Evolutionary conservation across 2,888 invertebrate species (phyloP), one percentile per base, ranked within the genome.

Genomic region (Zaprionus obscuricornis): DNA sequence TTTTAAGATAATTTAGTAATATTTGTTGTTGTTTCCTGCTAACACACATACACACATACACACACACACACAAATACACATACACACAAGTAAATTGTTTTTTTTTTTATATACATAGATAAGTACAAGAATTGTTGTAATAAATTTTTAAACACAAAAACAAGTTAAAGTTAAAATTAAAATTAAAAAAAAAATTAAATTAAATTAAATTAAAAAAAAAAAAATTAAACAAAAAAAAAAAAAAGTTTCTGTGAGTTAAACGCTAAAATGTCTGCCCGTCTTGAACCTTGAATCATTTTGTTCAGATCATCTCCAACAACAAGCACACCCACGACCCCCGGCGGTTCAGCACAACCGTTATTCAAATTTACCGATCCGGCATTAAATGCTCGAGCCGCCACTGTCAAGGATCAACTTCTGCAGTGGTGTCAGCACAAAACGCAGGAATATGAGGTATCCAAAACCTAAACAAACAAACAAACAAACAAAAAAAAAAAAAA

Each of bases 341-440:
- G 87, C 72, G 89, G 85, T 85, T 92, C 93, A 89, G 93, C 93
- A 91, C 95, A 95, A 91, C 95, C 95, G 90, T 93, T 94, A 91
- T 96, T 96, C 94, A 95, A 94, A 94, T 96, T 96, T 93, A 96
- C 96, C 91, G 96, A 96, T 92, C 95, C 96, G 89, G 94, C 94
- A 91, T 93, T 97, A 92, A 94, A 94, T 91, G 94, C 95, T 91
- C 97, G 96, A 92, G 97, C 97, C 89, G 95, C 94, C 92, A 96
- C 96, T 92, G 96, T 98, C 92, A 98, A 98, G 94, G 97, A 98
- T 91, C 94, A 97, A 91, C 93, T 98, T 91, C 94, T 98, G 92
- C 94, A 95, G 91, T 98, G 98, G 98, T 97, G 97, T 93, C 96
- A 96, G 92, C 95, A 96, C 92, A 97, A 98, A 94, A 98, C 98